Conservation (phyloP, 1,140 invertebrate genomes). For the Drosophila repletoides region DNA sequence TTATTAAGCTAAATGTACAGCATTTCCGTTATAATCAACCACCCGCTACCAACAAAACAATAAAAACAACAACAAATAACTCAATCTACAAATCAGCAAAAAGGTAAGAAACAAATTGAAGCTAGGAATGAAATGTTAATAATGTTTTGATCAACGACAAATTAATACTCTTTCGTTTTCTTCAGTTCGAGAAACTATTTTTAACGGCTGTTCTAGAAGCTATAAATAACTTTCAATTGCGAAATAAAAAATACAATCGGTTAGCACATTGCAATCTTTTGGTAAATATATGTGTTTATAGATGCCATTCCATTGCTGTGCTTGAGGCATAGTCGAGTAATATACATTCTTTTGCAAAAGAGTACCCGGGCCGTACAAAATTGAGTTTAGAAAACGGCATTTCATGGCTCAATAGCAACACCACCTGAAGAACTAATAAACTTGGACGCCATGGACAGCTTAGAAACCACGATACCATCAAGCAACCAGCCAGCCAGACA, state of each 20-base stretch:
- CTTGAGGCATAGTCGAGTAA: slow-evolving; percentile 3
- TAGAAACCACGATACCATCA: slow-evolving; percentile 14
- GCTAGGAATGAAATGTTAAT: neutral
- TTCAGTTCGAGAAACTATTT: neutral
- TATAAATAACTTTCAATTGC: too few relatives aligned
- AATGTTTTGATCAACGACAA: neutral
- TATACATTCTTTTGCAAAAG: slow-evolving; percentile 10
- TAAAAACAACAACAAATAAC: slow-evolving; percentile 50
- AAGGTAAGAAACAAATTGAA: slow-evolving; percentile 23
- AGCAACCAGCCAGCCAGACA: neutral
- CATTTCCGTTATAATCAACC: slow-evolving; percentile 77
- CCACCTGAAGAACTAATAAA: slow-evolving; percentile 71
- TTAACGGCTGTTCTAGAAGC: too few relatives aligned
- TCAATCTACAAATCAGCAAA: slow-evolving; percentile 44
- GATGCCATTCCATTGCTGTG: too few relatives aligned
- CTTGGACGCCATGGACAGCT: slow-evolving; percentile 33
- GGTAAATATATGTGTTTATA: too few relatives aligned
- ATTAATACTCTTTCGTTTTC: neutral
- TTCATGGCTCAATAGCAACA: slow-evolving; percentile 70
- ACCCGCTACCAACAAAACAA: slow-evolving; percentile 60
- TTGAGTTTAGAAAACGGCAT: slow-evolving; percentile 56
- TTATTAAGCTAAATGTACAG: slow-evolving; percentile 67
- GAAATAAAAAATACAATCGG: too few relatives aligned
- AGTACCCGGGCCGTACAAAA: slow-evolving; percentile 46
- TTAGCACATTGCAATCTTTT: too few relatives aligned